phyloP scores from a whole-genome alignment of 2,888 invertebrate species.

The Caenorhabditis macrosperma region DNA sequence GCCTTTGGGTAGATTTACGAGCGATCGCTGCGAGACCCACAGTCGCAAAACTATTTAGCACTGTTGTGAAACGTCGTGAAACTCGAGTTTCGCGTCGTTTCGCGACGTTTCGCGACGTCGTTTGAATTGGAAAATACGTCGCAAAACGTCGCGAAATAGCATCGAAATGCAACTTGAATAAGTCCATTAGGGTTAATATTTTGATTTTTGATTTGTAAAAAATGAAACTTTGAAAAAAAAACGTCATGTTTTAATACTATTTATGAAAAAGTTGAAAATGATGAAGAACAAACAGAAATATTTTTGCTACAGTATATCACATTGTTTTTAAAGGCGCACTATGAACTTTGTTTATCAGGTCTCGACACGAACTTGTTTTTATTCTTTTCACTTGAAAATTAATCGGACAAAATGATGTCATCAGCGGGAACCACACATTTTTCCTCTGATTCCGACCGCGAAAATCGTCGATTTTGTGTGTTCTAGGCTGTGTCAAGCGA shows the following conservation, averaged over 20 bases:
- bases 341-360: not conserved
- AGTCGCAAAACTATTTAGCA: too few relatives aligned
- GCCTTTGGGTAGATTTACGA: too few relatives aligned
- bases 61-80: too few relatives aligned
- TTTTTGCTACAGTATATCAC: not conserved
- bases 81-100: too few relatives aligned
- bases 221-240: not conserved
- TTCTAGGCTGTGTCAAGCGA: conserved; percentile 6
- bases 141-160: too few relatives aligned
- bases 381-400: not conserved
- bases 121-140: too few relatives aligned
- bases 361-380: not conserved
- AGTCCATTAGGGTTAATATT: too few relatives aligned
- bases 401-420: not conserved
- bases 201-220: too few relatives aligned
- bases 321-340: conserved; percentile 11
- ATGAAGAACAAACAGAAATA: not conserved
- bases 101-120: too few relatives aligned
- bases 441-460: not conserved
- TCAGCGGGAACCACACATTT: too few relatives aligned
- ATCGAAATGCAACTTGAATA: too few relatives aligned
- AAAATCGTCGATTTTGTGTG: not conserved
- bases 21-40: too few relatives aligned
- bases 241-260: not conserved
- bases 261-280: not conserved